phyloP scores from a whole-genome alignment of 2,113 vertebrate genomes.

The Caranx ignobilis region DNA sequence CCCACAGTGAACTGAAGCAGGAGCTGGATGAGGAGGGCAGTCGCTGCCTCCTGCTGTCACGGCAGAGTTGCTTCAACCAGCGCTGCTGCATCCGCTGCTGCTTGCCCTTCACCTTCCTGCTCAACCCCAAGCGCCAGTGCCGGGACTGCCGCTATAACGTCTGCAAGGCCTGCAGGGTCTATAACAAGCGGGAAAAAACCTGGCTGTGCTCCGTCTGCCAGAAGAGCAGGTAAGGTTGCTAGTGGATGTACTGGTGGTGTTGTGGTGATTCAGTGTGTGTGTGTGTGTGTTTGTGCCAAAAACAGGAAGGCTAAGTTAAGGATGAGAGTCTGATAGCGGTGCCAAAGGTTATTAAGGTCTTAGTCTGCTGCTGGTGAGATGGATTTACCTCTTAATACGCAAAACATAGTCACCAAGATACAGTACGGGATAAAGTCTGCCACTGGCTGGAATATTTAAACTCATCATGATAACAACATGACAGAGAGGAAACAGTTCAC shows the following conservation, averaged over 20 bases:
- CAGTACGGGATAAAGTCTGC: slow-evolving; percentile 7
- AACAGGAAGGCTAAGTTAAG: slow-evolving; percentile 29
- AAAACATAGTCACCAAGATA: slow-evolving; percentile 24
- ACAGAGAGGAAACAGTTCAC: background rate
- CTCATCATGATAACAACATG: background rate
- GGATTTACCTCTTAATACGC: slow-evolving; percentile 34
- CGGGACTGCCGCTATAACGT: slow-evolving; percentile 92
- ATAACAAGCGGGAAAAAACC: slow-evolving; percentile 87
- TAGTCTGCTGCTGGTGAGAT: slow-evolving; percentile 25
- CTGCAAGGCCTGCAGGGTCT: slow-evolving; percentile 93
- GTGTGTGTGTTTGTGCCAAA: background rate
- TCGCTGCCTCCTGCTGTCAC: slow-evolving; percentile 92
- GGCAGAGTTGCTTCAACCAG: slow-evolving; percentile 91
- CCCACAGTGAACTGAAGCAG: slow-evolving; percentile 92
- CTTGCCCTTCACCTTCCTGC: slow-evolving; percentile 92
- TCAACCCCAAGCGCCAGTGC: slow-evolving; percentile 91
- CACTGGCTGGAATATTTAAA: background rate
- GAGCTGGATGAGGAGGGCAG: slow-evolving; percentile 93
- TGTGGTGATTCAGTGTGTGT: background rate
- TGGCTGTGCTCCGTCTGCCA: slow-evolving; percentile 95
- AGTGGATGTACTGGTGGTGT: background rate
- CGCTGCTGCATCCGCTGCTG: slow-evolving; percentile 98
- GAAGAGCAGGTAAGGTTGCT: slow-evolving; percentile 88
- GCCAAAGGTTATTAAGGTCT: slow-evolving; percentile 50
- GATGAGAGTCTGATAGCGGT: slow-evolving; percentile 38